Evolutionary conservation across 2,113 vertebrate genomes (phyloP).

Genomic region (Pelecanoides urinatrix): DNA sequence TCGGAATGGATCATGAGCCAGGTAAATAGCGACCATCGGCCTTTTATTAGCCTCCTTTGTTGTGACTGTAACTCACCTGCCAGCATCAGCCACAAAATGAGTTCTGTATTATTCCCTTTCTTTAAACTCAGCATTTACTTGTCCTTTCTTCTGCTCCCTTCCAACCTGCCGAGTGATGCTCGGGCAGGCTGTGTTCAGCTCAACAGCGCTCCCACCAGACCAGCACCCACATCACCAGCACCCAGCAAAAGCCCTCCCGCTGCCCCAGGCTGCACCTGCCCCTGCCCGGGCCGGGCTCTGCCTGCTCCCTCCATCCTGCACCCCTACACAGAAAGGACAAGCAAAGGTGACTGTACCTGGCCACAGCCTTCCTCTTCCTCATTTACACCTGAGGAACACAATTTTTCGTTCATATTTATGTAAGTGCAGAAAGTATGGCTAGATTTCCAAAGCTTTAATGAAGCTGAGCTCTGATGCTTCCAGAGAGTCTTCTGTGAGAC

Average conservation of each 20-base stretch:
- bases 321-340: background rate
- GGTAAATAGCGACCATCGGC: background rate
- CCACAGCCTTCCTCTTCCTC: background rate
- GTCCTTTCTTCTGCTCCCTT: background rate
- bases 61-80: background rate
- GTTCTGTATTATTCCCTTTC: background rate
- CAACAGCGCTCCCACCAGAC: background rate
- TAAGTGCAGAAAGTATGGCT: background rate
- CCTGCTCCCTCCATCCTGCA: background rate
- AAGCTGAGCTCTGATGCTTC: background rate
- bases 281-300: background rate
- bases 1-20: background rate
- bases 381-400: background rate
- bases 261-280: background rate
- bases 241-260: background rate
- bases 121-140: background rate
- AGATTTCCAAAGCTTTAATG: background rate
- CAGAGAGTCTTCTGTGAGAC: background rate
- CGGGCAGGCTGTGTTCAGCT: background rate
- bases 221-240: background rate
- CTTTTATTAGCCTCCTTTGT: background rate
- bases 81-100: background rate
- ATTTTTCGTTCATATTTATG: background rate
- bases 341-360: background rate
- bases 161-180: background rate